A percentile compares a stretch with the other conserved stretches of the same genome.
These are phyloP conservation scores for Tenthredo scrophulariae DNA, from an alignment of 2,888 invertebrate genomes.

Conservation along the genomic window DNA sequence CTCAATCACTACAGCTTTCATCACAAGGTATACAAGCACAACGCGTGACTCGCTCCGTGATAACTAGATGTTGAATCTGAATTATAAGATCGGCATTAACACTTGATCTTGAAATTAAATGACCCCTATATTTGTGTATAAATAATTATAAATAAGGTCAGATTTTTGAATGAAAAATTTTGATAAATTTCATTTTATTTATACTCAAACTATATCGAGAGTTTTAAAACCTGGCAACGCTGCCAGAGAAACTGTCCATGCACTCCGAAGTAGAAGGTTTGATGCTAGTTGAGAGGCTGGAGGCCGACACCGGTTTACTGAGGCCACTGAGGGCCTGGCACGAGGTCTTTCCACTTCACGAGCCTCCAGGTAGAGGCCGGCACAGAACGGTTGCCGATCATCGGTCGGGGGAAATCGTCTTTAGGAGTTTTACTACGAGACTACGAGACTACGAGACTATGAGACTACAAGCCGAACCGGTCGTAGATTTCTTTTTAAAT, in stretches of 20 bases:
- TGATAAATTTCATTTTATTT: not conserved
- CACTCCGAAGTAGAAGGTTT: slow-evolving; percentile 50
- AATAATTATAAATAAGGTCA: not conserved
- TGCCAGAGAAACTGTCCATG: slow-evolving; percentile 50
- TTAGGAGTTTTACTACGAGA: slow-evolving; percentile 43
- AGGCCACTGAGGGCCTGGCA: slow-evolving; percentile 50
- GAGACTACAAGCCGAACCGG: slow-evolving; percentile 26
- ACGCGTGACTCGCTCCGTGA: slow-evolving; percentile 2
- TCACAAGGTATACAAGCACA: not conserved
- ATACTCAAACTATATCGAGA: not conserved
- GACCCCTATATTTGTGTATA: not conserved
- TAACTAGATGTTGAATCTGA: not conserved
- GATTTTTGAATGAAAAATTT: not conserved
- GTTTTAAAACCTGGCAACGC: slow-evolving; percentile 47
- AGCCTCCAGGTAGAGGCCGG: slow-evolving; percentile 71
- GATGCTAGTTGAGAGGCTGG: slow-evolving; percentile 54
- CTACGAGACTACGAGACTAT: slow-evolving; percentile 29
- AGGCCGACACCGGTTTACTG: slow-evolving; percentile 53
- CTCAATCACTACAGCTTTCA: slow-evolving; percentile 35
- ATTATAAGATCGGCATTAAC: not conserved
- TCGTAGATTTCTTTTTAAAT: slow-evolving; percentile 47
- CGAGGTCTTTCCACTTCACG: slow-evolving; percentile 64
- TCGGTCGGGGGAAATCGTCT: slow-evolving; percentile 46
- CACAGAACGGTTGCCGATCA: slow-evolving; percentile 54
- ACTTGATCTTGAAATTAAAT: not conserved